Evolutionary conservation across 2,888 invertebrate genomes (phyloP).

Genomic region (Taphrorychus bicolor): DNA sequence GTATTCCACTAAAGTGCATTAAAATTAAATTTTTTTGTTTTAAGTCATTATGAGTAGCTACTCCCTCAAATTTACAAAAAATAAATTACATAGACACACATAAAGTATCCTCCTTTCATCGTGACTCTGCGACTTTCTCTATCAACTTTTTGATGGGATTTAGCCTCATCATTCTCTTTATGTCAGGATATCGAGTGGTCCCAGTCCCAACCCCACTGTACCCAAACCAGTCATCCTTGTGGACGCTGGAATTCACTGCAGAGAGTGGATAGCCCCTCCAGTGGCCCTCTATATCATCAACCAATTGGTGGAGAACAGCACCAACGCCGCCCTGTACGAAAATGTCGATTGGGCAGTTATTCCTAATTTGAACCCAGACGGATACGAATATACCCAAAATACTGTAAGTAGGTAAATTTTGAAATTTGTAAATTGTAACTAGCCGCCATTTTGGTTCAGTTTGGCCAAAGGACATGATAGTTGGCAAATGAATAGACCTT

Average conservation of each 20-base stretch:
- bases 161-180: too few relatives aligned
- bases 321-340: conserved; percentile 64
- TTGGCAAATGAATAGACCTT: too few relatives aligned
- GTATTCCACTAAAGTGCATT: not conserved
- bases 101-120: too few relatives aligned
- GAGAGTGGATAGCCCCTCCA: conserved; percentile 77
- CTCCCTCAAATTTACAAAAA: too few relatives aligned
- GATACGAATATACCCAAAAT: conserved; percentile 60
- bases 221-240: conserved; percentile 66
- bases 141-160: too few relatives aligned
- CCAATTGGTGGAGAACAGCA: conserved; percentile 67
- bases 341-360: conserved; percentile 71
- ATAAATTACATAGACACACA: too few relatives aligned
- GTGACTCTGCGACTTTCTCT: too few relatives aligned
- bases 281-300: conserved; percentile 70
- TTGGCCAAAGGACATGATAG: too few relatives aligned
- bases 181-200: conserved; percentile 66
- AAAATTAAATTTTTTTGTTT: not conserved
- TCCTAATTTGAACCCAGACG: conserved; percentile 76
- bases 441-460: too few relatives aligned
- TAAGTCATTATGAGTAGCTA: too few relatives aligned
- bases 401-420: too few relatives aligned
- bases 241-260: conserved; percentile 69
- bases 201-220: conserved; percentile 48
- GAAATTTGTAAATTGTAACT: too few relatives aligned